phyloP scores from a whole-genome alignment of 2,797 vertebrate species.

The Phalloptychus januarius region DNA sequence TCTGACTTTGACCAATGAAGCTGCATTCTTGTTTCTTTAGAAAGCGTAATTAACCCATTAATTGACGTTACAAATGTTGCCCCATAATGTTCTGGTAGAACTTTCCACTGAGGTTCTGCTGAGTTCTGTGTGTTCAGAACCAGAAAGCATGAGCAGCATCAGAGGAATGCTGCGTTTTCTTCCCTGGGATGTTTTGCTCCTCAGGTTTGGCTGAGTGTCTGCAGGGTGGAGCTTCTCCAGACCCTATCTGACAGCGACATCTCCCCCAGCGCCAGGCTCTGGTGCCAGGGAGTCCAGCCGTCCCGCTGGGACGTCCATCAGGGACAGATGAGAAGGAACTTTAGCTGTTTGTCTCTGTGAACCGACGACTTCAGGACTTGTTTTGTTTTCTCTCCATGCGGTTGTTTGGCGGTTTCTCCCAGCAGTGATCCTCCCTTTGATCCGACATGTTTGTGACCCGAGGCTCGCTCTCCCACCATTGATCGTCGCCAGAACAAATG shows the following conservation, averaged over 20 bases:
- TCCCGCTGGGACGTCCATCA: slow-evolving; percentile 46
- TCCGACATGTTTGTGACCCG: background rate
- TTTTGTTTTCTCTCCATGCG: background rate
- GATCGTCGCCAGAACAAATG: slow-evolving; percentile 37
- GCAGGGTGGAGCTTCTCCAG: slow-evolving; percentile 81
- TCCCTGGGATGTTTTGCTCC: no score
- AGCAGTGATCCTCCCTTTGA: background rate
- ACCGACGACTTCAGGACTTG: background rate
- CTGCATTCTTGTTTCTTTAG: no score
- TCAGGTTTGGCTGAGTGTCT: slow-evolving; percentile 29
- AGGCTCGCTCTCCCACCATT: slow-evolving; percentile 6
- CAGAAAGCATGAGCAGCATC: no score
- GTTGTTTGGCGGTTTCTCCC: slow-evolving; percentile 74
- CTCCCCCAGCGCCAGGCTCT: slow-evolving; percentile 84
- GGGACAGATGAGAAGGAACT: slow-evolving; percentile 78
- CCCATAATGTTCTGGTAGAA: no score
- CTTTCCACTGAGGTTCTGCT: no score
- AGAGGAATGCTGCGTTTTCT: no score
- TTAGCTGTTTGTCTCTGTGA: slow-evolving; percentile 51
- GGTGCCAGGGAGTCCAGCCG: slow-evolving; percentile 90
- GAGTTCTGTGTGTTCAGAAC: no score
- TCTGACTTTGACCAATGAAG: no score
- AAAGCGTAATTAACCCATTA: no score
- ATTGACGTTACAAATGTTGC: no score
- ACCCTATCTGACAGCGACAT: slow-evolving; percentile 83